Percentiles rank a stretch among this genome's conserved stretches.
These are phyloP conservation scores for Perca schrenkii DNA, from an alignment of 2,113 vertebrate genomes.

Conservation along the genomic window DNA sequence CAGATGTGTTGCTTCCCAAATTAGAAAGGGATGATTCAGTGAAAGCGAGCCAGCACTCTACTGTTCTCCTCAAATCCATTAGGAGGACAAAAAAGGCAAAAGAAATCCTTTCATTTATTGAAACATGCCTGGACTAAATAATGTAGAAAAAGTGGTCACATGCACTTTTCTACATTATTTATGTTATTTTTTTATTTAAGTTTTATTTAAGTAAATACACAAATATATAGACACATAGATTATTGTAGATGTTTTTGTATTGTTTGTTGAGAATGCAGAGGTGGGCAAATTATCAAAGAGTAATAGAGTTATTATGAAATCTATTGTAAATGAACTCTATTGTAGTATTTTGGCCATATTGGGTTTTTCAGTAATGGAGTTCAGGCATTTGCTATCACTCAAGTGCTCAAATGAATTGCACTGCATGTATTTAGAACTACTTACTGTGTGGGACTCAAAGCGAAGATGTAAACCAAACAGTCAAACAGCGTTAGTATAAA, in stretches of 20 bases:
- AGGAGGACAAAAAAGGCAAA: conserved; percentile 25
- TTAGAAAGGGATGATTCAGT: conserved; percentile 75
- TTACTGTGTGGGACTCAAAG: conserved; percentile 4
- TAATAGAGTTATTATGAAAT: not conserved
- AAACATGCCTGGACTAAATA: conserved; percentile 1
- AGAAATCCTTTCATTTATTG: conserved; percentile 35
- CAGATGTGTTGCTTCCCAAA: conserved; percentile 73
- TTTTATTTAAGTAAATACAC: too few species aligned
- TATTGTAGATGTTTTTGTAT: not conserved
- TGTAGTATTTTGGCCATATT: not conserved
- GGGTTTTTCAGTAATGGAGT: not conserved
- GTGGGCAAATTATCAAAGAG: not conserved
- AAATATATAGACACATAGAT: not conserved
- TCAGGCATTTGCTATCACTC: not conserved
- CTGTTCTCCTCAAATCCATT: conserved; percentile 40
- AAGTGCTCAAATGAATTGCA: not conserved
- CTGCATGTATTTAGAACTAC: not conserved
- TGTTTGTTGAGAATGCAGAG: not conserved
- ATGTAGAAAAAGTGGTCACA: not conserved
- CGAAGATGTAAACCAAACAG: conserved; percentile 30
- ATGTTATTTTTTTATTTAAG: too few species aligned
- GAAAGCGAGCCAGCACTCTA: conserved; percentile 47
- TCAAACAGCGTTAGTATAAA: conserved; percentile 17
- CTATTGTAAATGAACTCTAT: not conserved
- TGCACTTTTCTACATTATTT: not conserved